Percentiles rank a stretch among this genome's conserved stretches.
Evolutionary conservation across 2,113 vertebrate species (phyloP).

Genomic region (Vireo altiloquus): DNA sequence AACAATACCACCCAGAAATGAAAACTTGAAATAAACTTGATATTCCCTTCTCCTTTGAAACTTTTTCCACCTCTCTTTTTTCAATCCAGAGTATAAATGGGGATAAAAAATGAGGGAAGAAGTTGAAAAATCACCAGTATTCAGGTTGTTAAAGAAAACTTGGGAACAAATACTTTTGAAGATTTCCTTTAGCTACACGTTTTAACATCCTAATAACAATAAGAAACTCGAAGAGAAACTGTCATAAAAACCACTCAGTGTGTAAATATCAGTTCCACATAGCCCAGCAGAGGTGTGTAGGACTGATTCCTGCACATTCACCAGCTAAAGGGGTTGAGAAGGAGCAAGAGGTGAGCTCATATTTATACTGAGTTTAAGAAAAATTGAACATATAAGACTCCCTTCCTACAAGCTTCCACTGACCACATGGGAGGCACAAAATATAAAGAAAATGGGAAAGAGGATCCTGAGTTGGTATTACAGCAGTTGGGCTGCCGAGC

Average conservation of each 20-base stretch:
- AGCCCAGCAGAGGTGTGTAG: background rate
- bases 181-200: background rate
- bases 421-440: background rate
- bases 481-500: background rate
- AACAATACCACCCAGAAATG: constrained; percentile 22
- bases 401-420: background rate
- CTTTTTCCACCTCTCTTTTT: rapidly evolving
- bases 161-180: background rate
- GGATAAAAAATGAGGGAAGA: background rate
- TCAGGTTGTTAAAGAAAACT: background rate
- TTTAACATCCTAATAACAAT: background rate
- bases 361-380: background rate
- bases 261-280: background rate
- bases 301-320: background rate
- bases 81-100: background rate
- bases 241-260: background rate
- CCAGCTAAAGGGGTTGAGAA: rapidly evolving
- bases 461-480: background rate
- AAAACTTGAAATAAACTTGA: background rate
- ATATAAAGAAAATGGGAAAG: background rate
- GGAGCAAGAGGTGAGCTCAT: background rate
- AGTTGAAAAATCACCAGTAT: background rate
- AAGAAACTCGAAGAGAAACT: background rate
- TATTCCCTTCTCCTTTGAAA: background rate
- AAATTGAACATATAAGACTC: background rate